Evolutionary conservation across 2,113 vertebrate species (phyloP).

Genomic region (Bufo bufo): DNA sequence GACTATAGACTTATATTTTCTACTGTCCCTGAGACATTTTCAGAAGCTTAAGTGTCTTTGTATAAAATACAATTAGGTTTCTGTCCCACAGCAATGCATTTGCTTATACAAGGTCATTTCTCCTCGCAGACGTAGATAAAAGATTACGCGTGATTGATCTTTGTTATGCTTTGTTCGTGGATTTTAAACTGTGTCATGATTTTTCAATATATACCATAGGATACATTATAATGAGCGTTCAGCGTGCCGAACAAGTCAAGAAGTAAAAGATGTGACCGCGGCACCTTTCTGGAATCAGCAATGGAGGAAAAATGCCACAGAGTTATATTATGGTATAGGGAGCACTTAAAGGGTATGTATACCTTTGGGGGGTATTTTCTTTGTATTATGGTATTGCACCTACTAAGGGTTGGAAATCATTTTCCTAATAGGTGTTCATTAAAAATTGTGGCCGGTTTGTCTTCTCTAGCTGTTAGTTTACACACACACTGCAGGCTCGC

Average conservation of each 20-base stretch:
- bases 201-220: conserved; percentile 4
- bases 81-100: conserved; percentile 13
- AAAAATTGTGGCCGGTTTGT: no score
- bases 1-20: not conserved
- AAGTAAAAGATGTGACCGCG: not conserved
- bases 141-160: not conserved
- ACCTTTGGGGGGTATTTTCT: no score
- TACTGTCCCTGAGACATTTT: not conserved
- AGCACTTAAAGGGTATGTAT: no score
- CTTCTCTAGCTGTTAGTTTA: no score
- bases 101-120: conserved; percentile 33
- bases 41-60: conserved; percentile 55
- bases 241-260: not conserved
- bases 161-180: not conserved
- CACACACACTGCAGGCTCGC: no score
- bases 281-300: not conserved
- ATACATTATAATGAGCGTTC: conserved; percentile 12
- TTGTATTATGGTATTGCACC: no score
- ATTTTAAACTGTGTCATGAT: conserved; percentile 23
- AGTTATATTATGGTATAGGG: not conserved
- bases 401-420: no score
- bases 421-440: no score
- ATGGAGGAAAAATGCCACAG: not conserved
- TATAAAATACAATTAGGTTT: not conserved
- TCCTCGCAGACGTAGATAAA: conserved; percentile 10